phyloP scores from a whole-genome alignment of 2,113 vertebrate genomes.

The Barbus barbus region DNA sequence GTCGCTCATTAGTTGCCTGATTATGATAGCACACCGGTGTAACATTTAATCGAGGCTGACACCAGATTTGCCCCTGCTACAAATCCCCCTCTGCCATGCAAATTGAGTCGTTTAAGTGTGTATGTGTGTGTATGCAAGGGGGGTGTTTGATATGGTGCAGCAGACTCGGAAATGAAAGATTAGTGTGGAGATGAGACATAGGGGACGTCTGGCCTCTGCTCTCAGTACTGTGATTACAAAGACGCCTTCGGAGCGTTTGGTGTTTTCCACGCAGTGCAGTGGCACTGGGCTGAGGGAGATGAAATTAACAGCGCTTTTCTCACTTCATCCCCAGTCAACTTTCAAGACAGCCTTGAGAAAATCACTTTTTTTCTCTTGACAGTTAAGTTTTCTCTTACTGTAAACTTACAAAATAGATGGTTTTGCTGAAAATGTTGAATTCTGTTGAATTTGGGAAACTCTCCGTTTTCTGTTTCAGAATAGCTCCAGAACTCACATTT shows the following conservation, averaged over 20 bases:
- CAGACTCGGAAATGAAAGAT: constrained; percentile 99
- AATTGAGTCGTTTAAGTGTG: constrained; percentile 87
- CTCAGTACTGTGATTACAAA: constrained; percentile 90
- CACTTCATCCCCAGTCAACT: constrained; percentile 22
- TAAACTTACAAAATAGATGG: not conserved
- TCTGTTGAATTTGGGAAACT: not conserved
- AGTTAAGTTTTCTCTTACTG: not conserved
- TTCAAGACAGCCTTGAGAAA: constrained; percentile 57
- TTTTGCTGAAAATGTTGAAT: not conserved
- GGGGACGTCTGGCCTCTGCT: constrained; percentile 89
- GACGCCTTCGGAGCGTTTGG: constrained; percentile 87
- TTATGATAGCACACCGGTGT: constrained; percentile 98
- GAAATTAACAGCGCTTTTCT: constrained; percentile 83
- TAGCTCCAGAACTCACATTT: not conserved
- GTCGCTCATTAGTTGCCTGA: constrained; percentile 96
- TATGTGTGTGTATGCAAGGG: constrained; percentile 73
- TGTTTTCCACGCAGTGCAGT: constrained; percentile 56
- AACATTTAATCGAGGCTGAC: constrained; percentile 99
- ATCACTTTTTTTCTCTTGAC: not conserved
- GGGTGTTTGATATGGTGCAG: constrained; percentile 97
- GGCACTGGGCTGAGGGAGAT: constrained; percentile 77
- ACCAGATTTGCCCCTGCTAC: constrained; percentile 99
- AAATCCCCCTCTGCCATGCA: constrained; percentile 97
- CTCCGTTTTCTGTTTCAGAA: not conserved
- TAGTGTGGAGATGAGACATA: constrained; percentile 93